phyloP scores from a whole-genome alignment of 2,797 vertebrate genomes.

The Rhinella marina region DNA sequence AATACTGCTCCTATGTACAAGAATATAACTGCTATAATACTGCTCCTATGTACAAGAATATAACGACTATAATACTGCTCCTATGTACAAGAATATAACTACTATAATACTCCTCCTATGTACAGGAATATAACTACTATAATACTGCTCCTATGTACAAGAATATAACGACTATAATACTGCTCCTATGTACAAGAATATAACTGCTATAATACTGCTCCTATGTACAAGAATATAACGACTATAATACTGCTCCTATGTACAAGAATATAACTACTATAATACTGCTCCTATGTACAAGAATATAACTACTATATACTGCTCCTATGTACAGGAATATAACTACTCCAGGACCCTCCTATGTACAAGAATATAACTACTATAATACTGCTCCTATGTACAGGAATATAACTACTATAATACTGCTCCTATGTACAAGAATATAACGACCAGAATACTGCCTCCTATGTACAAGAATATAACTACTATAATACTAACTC shows the following conservation, averaged over 20 bases:
- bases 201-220: slow-evolving; percentile 5
- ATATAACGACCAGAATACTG: slow-evolving; percentile 12
- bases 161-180: slow-evolving; percentile 17
- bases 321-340: slow-evolving; percentile 9
- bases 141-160: slow-evolving; percentile 1
- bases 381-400: slow-evolving; percentile 13
- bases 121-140: slow-evolving; percentile 15
- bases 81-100: slow-evolving; percentile 14
- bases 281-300: background rate
- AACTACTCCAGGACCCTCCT: slow-evolving; percentile 10
- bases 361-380: slow-evolving; percentile 8
- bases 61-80: slow-evolving; percentile 4
- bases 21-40: slow-evolving; percentile 25
- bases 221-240: slow-evolving; percentile 3
- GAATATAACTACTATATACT: slow-evolving; percentile 18
- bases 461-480: background rate
- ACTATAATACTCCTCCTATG: background rate
- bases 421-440: slow-evolving; percentile 14
- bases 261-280: slow-evolving; percentile 2
- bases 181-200: background rate
- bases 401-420: slow-evolving; percentile 24
- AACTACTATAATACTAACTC: background rate
- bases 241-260: background rate
- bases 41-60: slow-evolving; percentile 2
- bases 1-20: slow-evolving; percentile 10